Conservation (phyloP, 2,797 vertebrate species). For the Podargus strigoides region DNA sequence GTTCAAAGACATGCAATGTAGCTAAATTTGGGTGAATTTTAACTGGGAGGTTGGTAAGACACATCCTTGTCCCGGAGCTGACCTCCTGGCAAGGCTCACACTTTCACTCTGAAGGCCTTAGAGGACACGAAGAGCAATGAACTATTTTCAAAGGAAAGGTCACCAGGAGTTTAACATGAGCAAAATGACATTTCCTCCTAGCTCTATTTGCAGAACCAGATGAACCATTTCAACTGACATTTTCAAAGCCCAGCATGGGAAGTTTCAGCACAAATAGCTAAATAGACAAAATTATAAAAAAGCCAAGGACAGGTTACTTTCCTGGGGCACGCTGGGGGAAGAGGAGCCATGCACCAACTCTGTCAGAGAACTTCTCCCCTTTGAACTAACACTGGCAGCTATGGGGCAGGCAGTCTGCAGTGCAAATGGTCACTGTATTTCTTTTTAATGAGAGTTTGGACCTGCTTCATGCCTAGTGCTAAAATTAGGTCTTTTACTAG, state of each 20-base stretch:
- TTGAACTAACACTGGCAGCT: background rate
- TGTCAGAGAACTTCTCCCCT: background rate
- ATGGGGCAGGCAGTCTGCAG: background rate
- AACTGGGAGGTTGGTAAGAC: background rate
- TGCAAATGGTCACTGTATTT: background rate
- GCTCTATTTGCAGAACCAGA: slow-evolving; percentile 49
- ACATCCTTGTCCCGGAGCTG: background rate
- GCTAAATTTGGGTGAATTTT: background rate
- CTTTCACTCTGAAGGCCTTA: background rate
- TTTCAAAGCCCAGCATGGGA: slow-evolving; percentile 31
- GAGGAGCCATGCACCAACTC: background rate
- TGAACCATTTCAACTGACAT: slow-evolving; percentile 40
- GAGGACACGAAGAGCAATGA: background rate
- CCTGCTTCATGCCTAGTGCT: slow-evolving; percentile 1
- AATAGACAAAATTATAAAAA: slow-evolving; percentile 1
- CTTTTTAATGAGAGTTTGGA: slow-evolving; percentile 26
- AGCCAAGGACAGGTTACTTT: background rate
- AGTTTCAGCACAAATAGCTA: slow-evolving; percentile 4
- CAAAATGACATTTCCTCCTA: slow-evolving; percentile 30
- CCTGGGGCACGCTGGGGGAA: background rate
- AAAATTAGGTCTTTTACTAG: slow-evolving; percentile 34
- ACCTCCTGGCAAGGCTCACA: slow-evolving; percentile 15
- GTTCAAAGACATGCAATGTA: background rate
- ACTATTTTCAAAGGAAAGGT: slow-evolving; percentile 48
- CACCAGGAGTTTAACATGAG: slow-evolving; percentile 43